A percentile compares a stretch with the other conserved stretches of the same genome.
phyloP scores from a whole-genome alignment of 2,888 invertebrate genomes.

The Pediacus dermestoides region DNA sequence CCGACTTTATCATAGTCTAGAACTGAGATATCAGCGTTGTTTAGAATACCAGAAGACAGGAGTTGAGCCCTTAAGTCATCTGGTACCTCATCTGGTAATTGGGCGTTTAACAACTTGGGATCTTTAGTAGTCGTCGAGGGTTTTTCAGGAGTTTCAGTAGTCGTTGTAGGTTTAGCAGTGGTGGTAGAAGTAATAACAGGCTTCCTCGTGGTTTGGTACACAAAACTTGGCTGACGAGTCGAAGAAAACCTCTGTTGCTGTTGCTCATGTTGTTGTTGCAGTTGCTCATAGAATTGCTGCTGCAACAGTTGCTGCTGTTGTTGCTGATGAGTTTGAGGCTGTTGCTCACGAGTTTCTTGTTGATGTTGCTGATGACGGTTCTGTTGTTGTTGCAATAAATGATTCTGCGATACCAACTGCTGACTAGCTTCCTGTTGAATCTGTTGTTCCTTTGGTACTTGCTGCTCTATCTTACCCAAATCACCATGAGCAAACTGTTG shows the following conservation, averaged over 20 bases:
- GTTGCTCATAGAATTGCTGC: slow-evolving; percentile 39
- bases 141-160: slow-evolving; percentile 50
- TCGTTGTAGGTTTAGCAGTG: slow-evolving; percentile 53
- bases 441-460: too few relatives aligned
- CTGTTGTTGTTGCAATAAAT: slow-evolving; percentile 23
- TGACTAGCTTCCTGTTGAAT: slow-evolving; percentile 3
- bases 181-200: slow-evolving; percentile 39
- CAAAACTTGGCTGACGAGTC: slow-evolving; percentile 16
- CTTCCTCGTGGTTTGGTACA: slow-evolving; percentile 20
- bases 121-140: slow-evolving; percentile 51
- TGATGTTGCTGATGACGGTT: slow-evolving; percentile 35
- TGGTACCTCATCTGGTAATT: slow-evolving; percentile 82
- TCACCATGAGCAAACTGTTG: slow-evolving; percentile 31
- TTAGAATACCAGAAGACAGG: slow-evolving; percentile 78
- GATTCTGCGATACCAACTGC: slow-evolving; percentile 14
- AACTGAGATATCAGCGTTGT: slow-evolving; percentile 83
- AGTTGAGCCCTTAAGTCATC: slow-evolving; percentile 81
- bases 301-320: slow-evolving; percentile 16
- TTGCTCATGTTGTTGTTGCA: slow-evolving; percentile 42
- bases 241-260: slow-evolving; percentile 47
- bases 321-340: slow-evolving; percentile 38
- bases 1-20: slow-evolving; percentile 86
- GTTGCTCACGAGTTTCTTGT: slow-evolving; percentile 43
- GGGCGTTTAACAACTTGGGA: slow-evolving; percentile 55
- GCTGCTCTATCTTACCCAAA: too few relatives aligned